Base-by-base conservation (phyloP, 2,797 vertebrate genomes). In the Pseudopleuronectes americanus region DNA sequence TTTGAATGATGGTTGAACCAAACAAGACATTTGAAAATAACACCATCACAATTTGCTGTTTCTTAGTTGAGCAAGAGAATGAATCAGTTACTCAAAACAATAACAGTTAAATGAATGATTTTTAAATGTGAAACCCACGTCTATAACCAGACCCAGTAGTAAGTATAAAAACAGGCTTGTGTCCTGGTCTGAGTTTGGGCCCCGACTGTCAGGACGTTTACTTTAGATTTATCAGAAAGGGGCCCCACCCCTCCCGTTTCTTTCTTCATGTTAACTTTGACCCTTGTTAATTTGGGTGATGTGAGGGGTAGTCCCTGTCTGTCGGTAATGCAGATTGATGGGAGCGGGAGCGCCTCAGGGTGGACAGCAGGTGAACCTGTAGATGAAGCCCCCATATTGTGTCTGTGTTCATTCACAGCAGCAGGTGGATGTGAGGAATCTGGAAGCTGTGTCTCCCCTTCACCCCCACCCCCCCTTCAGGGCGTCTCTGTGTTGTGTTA, bases 291-390 rank as follows among this genome's bases (percentile, higher is more conserved):
- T 28, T 24, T 51, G 4, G 65, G 54, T 17, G 69, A 36, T 60
- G 58, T 71, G 19, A 57, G 80, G 81, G 81, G 82, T 19, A 1
- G 36, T 43, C 5, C 47, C 41, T 80, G 70, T 88, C 41, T 80
- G 70, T 88, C 81, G 36, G 51, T 77, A 54, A 84, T 62, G 47
- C 76, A 84, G 84, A 87, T 60, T 47, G 83, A 87, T 83, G 0
- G 53, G 14, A 5, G 67, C 1, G 33, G 75, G 61, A 68, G 60
- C 14, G 65, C 77, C 83, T 70, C 24, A 0, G 67, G 83, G 79
- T 49, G 0, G 3, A 69, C 61, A 66, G 69, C 86, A 80, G 81
- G 79, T 84, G 84, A 72, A 64, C 9, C 13, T 57, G 48, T 31
- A 31, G 57, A 64, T 41, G 43, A 62, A 67, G 51, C 64, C 31